Percentiles rank a stretch among this genome's conserved stretches.
Conservation (phyloP, 2,113 vertebrate species). For the Nyctibius bracteatus region DNA sequence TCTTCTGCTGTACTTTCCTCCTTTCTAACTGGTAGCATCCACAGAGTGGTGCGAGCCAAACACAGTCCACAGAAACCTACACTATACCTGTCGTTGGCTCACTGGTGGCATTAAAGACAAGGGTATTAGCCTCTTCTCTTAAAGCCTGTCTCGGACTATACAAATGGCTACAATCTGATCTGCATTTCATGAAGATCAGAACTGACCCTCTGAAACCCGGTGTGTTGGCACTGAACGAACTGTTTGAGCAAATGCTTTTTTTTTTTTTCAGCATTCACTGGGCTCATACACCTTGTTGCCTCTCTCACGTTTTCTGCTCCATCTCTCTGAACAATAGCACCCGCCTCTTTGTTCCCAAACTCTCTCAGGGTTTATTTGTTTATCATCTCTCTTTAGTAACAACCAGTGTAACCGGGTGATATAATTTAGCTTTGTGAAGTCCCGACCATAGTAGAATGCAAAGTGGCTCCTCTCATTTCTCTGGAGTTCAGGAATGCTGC, state of each 20-base stretch:
- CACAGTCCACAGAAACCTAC: not conserved
- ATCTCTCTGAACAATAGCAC: not conserved
- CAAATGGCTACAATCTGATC: not conserved
- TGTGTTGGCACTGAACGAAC: not conserved
- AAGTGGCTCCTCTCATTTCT: slow-evolving; percentile 1
- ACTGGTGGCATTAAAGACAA: not conserved
- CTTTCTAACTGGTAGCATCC: not conserved
- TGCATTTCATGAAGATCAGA: not conserved
- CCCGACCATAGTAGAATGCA: not conserved
- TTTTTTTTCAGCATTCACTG: not conserved
- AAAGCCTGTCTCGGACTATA: not conserved
- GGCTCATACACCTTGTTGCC: not conserved
- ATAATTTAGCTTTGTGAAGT: slow-evolving; percentile 31
- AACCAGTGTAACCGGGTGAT: not conserved
- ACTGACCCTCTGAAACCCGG: not conserved
- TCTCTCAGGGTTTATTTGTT: slow-evolving; percentile 28
- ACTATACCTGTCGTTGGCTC: not conserved
- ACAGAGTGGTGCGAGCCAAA: not conserved
- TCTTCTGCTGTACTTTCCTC: not conserved
- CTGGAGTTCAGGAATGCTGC: not conserved
- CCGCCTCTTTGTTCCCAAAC: not conserved
- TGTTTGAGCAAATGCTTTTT: not conserved
- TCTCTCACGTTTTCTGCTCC: not conserved
- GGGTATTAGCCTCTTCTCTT: not conserved
- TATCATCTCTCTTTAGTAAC: slow-evolving; percentile 18